Evolutionary conservation across 2,797 vertebrate genomes (phyloP), one percentile per base, ranked within the genome.

Genomic region (Fistularia commersonii): DNA sequence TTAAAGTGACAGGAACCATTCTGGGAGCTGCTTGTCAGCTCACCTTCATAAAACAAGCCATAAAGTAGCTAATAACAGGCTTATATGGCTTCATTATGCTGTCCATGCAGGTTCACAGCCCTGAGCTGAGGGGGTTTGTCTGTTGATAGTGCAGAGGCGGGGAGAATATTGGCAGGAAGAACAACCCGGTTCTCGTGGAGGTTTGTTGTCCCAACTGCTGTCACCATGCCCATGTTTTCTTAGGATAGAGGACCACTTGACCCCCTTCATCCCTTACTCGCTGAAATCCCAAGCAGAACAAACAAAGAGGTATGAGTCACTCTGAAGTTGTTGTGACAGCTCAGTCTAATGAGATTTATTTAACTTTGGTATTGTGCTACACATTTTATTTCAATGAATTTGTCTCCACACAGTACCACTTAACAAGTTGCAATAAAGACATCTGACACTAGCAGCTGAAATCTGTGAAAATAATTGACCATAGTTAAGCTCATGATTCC

Each of bases 1-100:
- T 93, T 94, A 93, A 94, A 93, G 90, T 91, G 93, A 92, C 92
- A 93, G 91, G 92, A 93, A 92, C 91, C 75, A 85, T 89, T 93
- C 87, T 80, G 87, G 87, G 89, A 86, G 90, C 80, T 80, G 76
- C 87, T 89, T 48, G 66, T 92, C 90, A 89, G 88, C 89, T 91
- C 86, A 89, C 91, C 92, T 93, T 92, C 91, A 90, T 92, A 90
- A 90, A 92, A 90, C 90, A 91, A 91, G 89, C 78, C 81, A 80
- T 91, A 90, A 91, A 91, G 81, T 79, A 64, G 86, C 86, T 88
- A 91, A 86, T 84, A 84, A 83, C 81, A 87, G 88, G 86, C 90
- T 90, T 92, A 92, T 93, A 93, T 77, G 85, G 83, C 86, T 90
- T 89, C 89, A 90, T 92, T 93, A 91, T 91, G 78, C 75, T 58